Evolutionary conservation across 2,113 vertebrate species (phyloP).

Genomic region (Tiliqua scincoides): DNA sequence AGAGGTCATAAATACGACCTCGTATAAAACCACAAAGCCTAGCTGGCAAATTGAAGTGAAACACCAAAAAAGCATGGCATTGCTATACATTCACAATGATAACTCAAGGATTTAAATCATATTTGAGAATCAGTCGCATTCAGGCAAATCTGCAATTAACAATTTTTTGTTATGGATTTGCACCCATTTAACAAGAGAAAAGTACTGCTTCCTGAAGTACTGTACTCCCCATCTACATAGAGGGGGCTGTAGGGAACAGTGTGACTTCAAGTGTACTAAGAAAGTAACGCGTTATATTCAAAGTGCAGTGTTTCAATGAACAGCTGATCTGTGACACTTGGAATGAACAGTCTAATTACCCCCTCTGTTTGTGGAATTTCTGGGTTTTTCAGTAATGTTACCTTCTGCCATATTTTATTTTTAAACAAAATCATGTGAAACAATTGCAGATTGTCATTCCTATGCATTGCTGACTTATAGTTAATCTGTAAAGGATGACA

Average conservation of each 20-base stretch:
- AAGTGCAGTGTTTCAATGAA: too few species aligned
- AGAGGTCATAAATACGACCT: neutral
- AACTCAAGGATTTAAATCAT: neutral
- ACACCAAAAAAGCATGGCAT: neutral
- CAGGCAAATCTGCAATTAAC: neutral
- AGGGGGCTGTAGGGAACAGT: rapidly evolving
- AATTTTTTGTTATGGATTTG: neutral
- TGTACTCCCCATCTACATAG: neutral
- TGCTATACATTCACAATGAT: neutral
- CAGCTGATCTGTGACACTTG: conserved; percentile 8
- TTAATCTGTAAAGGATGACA: conserved; percentile 60
- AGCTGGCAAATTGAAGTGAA: conserved; percentile 1
- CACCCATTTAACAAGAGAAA: neutral
- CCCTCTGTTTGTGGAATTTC: conserved; percentile 32
- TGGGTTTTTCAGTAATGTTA: conserved; percentile 32
- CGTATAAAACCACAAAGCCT: neutral
- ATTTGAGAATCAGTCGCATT: neutral
- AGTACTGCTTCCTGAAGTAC: neutral
- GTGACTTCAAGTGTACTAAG: neutral
- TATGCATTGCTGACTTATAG: conserved; percentile 57
- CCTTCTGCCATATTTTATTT: conserved; percentile 48
- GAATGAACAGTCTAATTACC: conserved; percentile 40
- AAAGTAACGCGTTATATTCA: too few species aligned
- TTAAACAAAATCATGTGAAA: conserved; percentile 60
- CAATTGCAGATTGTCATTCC: conserved; percentile 59